These are phyloP conservation scores for Thymelicus acteon DNA, from an alignment of 2,888 invertebrate species.

Conservation along the genomic window DNA sequence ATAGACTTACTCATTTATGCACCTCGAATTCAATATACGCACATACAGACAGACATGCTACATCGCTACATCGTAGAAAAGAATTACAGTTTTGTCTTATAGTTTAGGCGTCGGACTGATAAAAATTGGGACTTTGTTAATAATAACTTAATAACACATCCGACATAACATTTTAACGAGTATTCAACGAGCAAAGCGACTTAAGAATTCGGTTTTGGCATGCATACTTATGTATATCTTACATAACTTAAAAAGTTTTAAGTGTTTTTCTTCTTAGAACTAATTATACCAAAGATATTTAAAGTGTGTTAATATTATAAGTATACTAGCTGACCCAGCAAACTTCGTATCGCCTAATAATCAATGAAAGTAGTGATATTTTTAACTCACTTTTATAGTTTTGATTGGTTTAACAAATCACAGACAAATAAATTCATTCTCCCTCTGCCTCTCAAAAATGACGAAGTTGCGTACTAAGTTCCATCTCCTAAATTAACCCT, in stretches of 20 bases:
- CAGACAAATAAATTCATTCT: too few species aligned
- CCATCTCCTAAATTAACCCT: too few species aligned
- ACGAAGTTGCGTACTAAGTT: too few species aligned
- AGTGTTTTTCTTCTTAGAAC: too few species aligned
- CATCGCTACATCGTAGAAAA: slow-evolving; percentile 37
- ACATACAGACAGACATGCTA: slow-evolving; percentile 33
- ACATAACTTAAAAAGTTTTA: background rate
- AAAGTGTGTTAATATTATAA: too few species aligned
- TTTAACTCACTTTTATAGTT: too few species aligned
- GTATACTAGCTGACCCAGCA: too few species aligned
- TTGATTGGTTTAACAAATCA: too few species aligned
- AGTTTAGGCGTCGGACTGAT: slow-evolving; percentile 13
- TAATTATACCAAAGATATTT: too few species aligned
- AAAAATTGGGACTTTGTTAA: background rate
- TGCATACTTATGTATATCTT: background rate
- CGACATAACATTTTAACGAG: background rate
- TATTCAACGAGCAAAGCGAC: slow-evolving; percentile 21
- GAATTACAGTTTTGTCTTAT: slow-evolving; percentile 17
- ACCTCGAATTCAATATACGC: slow-evolving; percentile 46
- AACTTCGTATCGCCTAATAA: too few species aligned
- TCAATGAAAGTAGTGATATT: too few species aligned
- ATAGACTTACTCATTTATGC: slow-evolving; percentile 64
- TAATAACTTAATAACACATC: background rate
- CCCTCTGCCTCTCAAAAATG: too few species aligned
- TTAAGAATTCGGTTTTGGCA: background rate